Conservation (phyloP, 2,797 vertebrate species). For the Peromyscus aztecus region DNA sequence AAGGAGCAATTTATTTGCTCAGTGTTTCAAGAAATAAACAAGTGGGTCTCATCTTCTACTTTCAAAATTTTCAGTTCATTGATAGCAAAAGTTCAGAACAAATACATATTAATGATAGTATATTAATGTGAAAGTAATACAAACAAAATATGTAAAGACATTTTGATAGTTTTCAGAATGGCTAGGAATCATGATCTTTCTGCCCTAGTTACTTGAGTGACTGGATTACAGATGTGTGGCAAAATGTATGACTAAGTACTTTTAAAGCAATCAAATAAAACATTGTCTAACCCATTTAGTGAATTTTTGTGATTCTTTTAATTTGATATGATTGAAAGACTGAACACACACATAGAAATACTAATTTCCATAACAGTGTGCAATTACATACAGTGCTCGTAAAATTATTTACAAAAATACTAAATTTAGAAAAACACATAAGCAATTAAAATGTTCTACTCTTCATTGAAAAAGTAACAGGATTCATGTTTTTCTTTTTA, state of each 20-base stretch:
- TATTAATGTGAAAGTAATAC: not conserved
- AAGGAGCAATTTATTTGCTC: not conserved
- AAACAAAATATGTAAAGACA: not conserved
- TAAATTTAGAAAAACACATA: not conserved
- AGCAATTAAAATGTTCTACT: not conserved
- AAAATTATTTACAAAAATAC: not conserved
- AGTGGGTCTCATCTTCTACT: not conserved
- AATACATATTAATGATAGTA: not conserved
- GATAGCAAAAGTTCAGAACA: not conserved
- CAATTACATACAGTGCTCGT: not conserved
- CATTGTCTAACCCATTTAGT: not conserved
- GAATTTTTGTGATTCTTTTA: not conserved
- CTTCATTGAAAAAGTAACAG: not conserved
- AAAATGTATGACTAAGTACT: not conserved
- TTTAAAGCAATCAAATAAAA: not conserved
- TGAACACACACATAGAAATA: not conserved
- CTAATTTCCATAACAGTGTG: too few relatives aligned
- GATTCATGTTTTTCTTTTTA: not conserved
- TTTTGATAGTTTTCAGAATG: not conserved
- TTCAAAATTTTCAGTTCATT: conserved; percentile 20
- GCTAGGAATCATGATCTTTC: not conserved
- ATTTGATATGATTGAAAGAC: conserved; percentile 20
- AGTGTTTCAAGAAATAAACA: not conserved
- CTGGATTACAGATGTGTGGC: not conserved
- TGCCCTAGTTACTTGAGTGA: not conserved